Evolutionary conservation across 2,888 invertebrate genomes (phyloP), one percentile per base, ranked within the genome.

Genomic region (Chrysodeixis includens): DNA sequence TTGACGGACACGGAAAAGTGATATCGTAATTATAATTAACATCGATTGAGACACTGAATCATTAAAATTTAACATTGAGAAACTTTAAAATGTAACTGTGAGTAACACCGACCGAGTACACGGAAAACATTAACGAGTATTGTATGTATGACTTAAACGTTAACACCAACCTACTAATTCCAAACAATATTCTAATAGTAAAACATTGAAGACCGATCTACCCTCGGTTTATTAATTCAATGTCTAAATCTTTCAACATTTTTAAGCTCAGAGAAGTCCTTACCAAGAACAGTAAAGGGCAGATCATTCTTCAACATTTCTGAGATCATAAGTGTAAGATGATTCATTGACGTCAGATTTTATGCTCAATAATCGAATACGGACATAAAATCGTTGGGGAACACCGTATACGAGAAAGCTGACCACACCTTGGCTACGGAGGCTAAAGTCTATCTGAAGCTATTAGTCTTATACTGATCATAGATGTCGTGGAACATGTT

Each of bases 401-500:
- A 76, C 5, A 74, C 51, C 2, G 32, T 59, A 58, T 63, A 56
- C 14, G 30, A 46, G 35, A 76, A 72, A 46, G 40, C 51, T 32
- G 74, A 74, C 77, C 74, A 67, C 54, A 26, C 70, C 75, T 63
- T 52, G 52, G 65, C 66, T 60, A 69, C 57, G 54, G 62, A 62
- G 54, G 58, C 62, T 60, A 60, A 54, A 9, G 65, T 66, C 66
- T 78, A 74, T 30, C 56, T 67, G 1, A 78, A 64, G 20, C 64
- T 78, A 2, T 73, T 63, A 0, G 12, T 30, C 40, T 96, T 94
- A 79, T 98, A 98, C 83, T 97, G 96, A 2, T 95, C 90, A 84
- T 98, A 98, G 53, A 98, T 96, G 10, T 97, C 96, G 30, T 97
- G 96, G 92, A 99, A 99, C 94, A 98, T 96, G n/a, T 96, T 96